Evolutionary conservation across 1,140 invertebrate genomes (phyloP), one percentile per base, ranked within the genome.

Genomic region (Cylas formicarius): DNA sequence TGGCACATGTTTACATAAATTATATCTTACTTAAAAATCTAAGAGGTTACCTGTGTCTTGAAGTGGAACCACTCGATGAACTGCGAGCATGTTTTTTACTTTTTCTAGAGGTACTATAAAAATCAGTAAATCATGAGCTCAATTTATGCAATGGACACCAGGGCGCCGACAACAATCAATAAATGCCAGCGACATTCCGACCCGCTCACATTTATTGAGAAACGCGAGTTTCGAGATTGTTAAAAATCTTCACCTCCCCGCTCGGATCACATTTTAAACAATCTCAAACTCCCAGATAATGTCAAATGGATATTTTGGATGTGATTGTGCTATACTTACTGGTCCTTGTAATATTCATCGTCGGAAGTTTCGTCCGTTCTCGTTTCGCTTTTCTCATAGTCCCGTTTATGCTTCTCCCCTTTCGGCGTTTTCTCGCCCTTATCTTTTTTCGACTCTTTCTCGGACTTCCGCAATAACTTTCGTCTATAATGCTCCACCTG

Each of bases 401-500:
- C 54, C 28, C 55, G 48, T 48, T 62, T 62, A 44, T 63, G 60
- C 54, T 60, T 65, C 9, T 59, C 53, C 23, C 23, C 21, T 45
- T 56, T 58, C 9, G 49, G 41, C 11, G 49, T 42, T 24, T 53
- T 59, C 6, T 58, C 61, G 16, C 57, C 56, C 39, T 65, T 65
- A 26, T 59, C 58, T 24, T 66, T 62, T 22, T 57, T 63, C 18
- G 49, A 28, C 16, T 65, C 61, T 43, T 60, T 63, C 47, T 63
- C 61, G 7, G 57, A 55, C 35, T 87, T 90, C 66, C 81, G 81
- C 21, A 95, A 75, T 24, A 97, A 76, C 66, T 95, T 94, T 56
- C 86, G 77, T 24, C 93, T 72, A 65, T 94, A 96, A 70, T 93
- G 85, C 63, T 93, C 84, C 0, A 96, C 83, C 71, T 95, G 90